These are phyloP conservation scores for Spinus olivaceus DNA, from an alignment of 2,797 vertebrate species.

Conservation along the genomic window DNA sequence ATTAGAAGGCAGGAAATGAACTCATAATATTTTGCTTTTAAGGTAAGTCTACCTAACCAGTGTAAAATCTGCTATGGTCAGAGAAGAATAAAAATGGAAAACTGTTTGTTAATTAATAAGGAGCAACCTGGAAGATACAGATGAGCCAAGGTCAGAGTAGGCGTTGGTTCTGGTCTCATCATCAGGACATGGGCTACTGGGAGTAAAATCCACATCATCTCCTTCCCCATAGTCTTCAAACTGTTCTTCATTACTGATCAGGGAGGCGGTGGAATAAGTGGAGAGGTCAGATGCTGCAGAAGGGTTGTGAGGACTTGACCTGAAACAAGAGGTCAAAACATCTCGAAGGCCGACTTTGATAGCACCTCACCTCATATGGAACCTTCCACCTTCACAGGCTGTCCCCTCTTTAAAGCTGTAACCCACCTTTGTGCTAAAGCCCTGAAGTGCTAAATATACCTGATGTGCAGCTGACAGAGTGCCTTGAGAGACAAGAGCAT, in stretches of 20 bases:
- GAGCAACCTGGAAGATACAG: constrained; percentile 90
- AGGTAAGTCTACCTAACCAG: not conserved
- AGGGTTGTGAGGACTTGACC: constrained; percentile 81
- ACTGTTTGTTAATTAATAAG: constrained; percentile 10
- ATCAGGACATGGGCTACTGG: constrained; percentile 90
- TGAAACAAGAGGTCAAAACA: constrained; percentile 67
- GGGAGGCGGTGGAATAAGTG: constrained; percentile 87
- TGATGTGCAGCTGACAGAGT: not conserved
- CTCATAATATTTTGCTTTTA: not conserved
- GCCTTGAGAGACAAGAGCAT: not conserved
- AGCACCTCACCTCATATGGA: not conserved
- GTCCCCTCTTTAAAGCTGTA: not conserved
- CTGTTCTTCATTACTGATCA: constrained; percentile 93
- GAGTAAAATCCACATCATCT: constrained; percentile 88
- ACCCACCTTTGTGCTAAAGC: not conserved
- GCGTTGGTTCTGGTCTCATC: constrained; percentile 90
- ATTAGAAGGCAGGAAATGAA: not conserved
- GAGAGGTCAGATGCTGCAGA: constrained; percentile 89
- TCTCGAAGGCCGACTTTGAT: constrained; percentile 13
- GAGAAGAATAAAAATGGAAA: not conserved
- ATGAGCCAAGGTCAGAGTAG: constrained; percentile 93
- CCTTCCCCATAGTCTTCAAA: constrained; percentile 97
- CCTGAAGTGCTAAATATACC: not conserved
- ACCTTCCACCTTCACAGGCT: not conserved
- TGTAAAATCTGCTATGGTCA: not conserved